Base-by-base conservation (phyloP, 2,797 vertebrate genomes). In the Platalea minor region DNA sequence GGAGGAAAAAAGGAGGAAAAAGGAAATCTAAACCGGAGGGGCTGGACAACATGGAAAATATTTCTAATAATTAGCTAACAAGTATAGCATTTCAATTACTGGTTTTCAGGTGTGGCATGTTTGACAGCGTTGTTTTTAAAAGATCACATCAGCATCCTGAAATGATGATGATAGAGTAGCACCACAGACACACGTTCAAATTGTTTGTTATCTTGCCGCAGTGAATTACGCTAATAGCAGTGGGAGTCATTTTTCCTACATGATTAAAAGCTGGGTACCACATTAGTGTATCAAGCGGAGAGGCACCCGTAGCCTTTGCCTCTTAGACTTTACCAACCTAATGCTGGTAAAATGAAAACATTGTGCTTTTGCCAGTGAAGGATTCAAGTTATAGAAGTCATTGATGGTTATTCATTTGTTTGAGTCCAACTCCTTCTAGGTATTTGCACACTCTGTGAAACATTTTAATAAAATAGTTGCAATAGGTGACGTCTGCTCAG, bases 1-100 rank as follows among this genome's bases (percentile, higher is more conserved):
- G 31, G 68, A 80, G 81, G 17, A 25, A 88, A 33, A 37, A 16
- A 57, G 73, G 79, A 91, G 83, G 95, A 87, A 95, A 92, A 54
- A 60, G 95, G 92, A 96, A 92, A 85, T 80, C 28, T 39, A 45
- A 85, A 75, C 80, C 23, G 10, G 91, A 94, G 89, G 81, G 92
- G 86, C 57, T 23, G 13, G 61, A 61, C 81, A 56, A 5, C 17
- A 0, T 81, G 96, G 96, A 96, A 97, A 96, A 17, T 96, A 92
- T 92, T 97, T 77, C 46, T 78, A 24, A 4, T 73, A 28, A 65
- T 92, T 78, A 85, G 20, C 23, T 57, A 56, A 63, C 79, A 60
- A 43, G 4, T 35, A n/a, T 35, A 85, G 53, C 33, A 11, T 65
- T 83, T 50, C 88, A 26, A 2, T 50, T 25, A 21, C 67, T 19